Evolutionary conservation across 1,140 invertebrate genomes (phyloP).

Genomic region (Trichonephila inaurata): DNA sequence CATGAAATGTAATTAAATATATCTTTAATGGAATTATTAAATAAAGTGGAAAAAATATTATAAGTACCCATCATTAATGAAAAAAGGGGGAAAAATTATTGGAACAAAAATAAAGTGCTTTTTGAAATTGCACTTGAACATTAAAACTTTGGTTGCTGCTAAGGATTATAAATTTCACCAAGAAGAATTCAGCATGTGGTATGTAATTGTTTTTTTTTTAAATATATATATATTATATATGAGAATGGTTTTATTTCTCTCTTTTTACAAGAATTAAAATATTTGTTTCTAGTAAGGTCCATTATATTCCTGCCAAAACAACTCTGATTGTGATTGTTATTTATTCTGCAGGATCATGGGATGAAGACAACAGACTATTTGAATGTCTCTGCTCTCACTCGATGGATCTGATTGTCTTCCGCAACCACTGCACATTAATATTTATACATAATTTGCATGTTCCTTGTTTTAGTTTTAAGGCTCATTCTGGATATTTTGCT

Average conservation of each 20-base stretch:
- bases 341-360: slow-evolving; percentile 74
- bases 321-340: slow-evolving; percentile 74
- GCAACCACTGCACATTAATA: slow-evolving; percentile 24
- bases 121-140: not conserved
- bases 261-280: too few species aligned
- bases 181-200: slow-evolving; percentile 1
- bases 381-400: slow-evolving; percentile 66
- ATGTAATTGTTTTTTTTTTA: slow-evolving; percentile 37
- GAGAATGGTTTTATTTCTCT: too few species aligned
- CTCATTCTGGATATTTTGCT: too few species aligned
- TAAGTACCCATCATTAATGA: too few species aligned
- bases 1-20: too few species aligned
- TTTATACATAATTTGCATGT: not conserved
- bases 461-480: too few species aligned
- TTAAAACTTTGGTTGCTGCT: not conserved
- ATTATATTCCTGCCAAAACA: slow-evolving; percentile 48
- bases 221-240: too few species aligned
- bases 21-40: too few species aligned
- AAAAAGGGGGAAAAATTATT: not conserved
- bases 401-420: slow-evolving; percentile 71
- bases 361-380: slow-evolving; percentile 73
- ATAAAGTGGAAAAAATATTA: too few species aligned
- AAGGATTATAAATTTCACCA: not conserved
- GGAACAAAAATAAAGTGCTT: not conserved
- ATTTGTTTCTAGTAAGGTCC: slow-evolving; percentile 60